Conservation (phyloP, 1,140 invertebrate genomes). For the Nebria ingens region DNA sequence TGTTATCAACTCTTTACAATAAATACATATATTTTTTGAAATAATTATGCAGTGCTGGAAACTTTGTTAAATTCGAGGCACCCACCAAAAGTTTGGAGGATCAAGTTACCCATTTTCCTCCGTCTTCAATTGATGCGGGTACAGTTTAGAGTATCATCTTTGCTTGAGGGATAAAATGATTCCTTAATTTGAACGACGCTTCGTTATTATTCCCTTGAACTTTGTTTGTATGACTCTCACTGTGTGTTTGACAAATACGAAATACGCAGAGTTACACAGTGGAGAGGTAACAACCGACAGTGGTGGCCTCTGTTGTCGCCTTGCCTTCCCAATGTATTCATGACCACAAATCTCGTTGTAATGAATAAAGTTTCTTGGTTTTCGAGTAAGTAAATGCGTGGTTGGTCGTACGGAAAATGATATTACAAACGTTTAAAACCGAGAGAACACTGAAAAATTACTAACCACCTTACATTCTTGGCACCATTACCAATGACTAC, state of each 20-base stretch:
- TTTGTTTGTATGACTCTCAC: background rate
- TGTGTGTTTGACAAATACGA: background rate
- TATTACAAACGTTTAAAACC: background rate
- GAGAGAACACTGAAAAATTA: background rate
- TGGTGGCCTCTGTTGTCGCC: too few species aligned
- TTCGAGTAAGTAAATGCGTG: too few species aligned
- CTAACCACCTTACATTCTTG: background rate
- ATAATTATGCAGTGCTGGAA: background rate
- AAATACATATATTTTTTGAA: constrained; percentile 1
- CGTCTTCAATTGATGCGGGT: background rate
- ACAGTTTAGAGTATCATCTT: background rate
- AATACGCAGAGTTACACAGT: background rate
- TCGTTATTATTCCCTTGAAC: background rate
- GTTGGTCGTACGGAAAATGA: background rate
- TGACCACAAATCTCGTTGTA: background rate
- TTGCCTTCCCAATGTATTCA: background rate
- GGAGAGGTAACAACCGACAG: too few species aligned
- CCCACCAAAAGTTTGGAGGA: background rate
- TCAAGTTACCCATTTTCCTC: background rate
- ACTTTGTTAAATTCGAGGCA: background rate
- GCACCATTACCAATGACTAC: too few species aligned
- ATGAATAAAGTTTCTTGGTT: constrained; percentile 9
- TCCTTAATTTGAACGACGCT: background rate
- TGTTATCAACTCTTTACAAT: background rate
- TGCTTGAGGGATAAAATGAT: background rate